Percentiles rank a stretch among this genome's conserved stretches.
Evolutionary conservation across 2,888 invertebrate species (phyloP).

Genomic region (Cyclophora punctaria): DNA sequence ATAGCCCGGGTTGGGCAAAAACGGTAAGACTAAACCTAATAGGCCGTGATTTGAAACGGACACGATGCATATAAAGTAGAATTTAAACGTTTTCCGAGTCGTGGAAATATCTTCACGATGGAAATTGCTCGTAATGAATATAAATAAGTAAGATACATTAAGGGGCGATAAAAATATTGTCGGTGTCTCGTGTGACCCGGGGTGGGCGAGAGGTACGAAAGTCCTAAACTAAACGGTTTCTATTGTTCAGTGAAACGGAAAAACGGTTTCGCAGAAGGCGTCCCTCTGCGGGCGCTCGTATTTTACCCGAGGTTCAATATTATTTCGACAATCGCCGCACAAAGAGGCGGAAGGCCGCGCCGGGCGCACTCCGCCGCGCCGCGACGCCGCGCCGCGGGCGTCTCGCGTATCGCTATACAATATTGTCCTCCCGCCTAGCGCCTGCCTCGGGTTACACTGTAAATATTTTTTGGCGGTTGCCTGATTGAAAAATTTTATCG

Average conservation of each 20-base stretch:
- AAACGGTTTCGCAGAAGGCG: slow-evolving; percentile 63
- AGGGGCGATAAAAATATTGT: slow-evolving; percentile 15
- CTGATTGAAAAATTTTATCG: slow-evolving; percentile 72
- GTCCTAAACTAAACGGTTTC: slow-evolving; percentile 57
- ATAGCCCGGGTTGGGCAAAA: slow-evolving; percentile 41
- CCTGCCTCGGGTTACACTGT: slow-evolving; percentile 69
- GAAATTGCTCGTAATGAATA: slow-evolving; percentile 19
- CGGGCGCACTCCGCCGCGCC: slow-evolving; percentile 36
- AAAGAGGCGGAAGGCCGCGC: slow-evolving; percentile 64
- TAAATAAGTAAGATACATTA: slow-evolving; percentile 12
- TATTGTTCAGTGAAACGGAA: slow-evolving; percentile 66
- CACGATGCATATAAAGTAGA: slow-evolving; percentile 34
- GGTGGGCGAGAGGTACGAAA: slow-evolving; percentile 34
- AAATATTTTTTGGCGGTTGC: slow-evolving; percentile 70
- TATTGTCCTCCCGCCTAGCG: slow-evolving; percentile 61
- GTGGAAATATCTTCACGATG: slow-evolving; percentile 23
- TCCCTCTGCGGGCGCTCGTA: slow-evolving; percentile 65
- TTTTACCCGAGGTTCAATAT: slow-evolving; percentile 71
- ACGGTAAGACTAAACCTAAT: slow-evolving; percentile 37
- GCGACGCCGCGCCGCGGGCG: slow-evolving; percentile 44
- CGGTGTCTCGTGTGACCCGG: slow-evolving; percentile 29
- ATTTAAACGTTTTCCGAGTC: slow-evolving; percentile 28
- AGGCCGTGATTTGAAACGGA: slow-evolving; percentile 37
- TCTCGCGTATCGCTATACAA: slow-evolving; percentile 60
- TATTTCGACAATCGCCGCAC: slow-evolving; percentile 66